Evolutionary conservation across 2,113 vertebrate genomes (phyloP), one percentile per base, ranked within the genome.

Genomic region (Tragelaphus scriptus): DNA sequence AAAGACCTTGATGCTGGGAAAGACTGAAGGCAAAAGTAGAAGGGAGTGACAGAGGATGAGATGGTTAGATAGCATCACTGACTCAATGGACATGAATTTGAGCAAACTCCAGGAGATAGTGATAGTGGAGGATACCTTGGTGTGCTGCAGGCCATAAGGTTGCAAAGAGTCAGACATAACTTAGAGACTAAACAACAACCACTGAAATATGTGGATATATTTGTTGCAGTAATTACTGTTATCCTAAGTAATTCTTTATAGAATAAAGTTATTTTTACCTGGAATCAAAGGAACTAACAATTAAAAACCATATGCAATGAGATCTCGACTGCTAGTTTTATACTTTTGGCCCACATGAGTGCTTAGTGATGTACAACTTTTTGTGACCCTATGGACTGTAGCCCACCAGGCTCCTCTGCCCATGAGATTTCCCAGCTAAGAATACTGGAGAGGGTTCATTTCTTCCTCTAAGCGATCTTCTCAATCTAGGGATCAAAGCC

Each of bases 251-350:
- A 28, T 82, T 81, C 82, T 30, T 28, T 15, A 32, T 51, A 40
- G 21, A 55, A 49, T 55, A 68, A 87, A 86, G 21, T 55, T 58
- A 71, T 59, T 82, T 68, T 81, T 36, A 36, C 12, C 90, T 92
- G 14, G 40, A 13, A 68, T 58, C 8, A 58, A 58, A 61, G 53
- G 5, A 75, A 59, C 32, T 56, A 92, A 40, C n/a, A 71, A 80
- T 80, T 65, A 80, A 40, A 87, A 81, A 80, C 36, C 23, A 87
- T 23, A 77, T 53, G 32, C 68, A 80, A 16, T 56, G 30, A 80
- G 55, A 55, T 63, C 68, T 65, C 5, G 6, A 87, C 56, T 47
- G 23, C 51, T 44, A 53, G 19, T 82, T 92, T 63, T 56, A 44
- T 61, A 53, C 53, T 90, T 85, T 77, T 77, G 71, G 44, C n/a